A percentile compares a stretch with the other conserved stretches of the same genome.
Evolutionary conservation across 2,888 invertebrate genomes (phyloP).

Genomic region (Polietes domitor): DNA sequence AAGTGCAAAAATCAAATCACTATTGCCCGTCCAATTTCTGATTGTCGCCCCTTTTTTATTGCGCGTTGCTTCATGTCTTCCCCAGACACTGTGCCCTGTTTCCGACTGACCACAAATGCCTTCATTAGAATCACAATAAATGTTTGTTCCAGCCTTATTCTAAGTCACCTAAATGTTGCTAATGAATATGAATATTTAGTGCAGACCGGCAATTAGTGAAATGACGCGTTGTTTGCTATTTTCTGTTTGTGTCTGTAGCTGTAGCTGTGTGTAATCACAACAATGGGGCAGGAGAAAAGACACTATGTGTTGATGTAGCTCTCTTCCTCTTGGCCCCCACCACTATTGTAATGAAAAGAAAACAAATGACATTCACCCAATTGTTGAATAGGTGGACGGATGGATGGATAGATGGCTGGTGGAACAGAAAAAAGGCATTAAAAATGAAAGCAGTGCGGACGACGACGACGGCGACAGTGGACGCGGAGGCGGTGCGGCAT

Average conservation of each 20-base stretch:
- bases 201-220: constrained; percentile 26
- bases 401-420: not conserved
- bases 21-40: too few species aligned
- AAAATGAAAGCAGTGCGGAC: constrained; percentile 61
- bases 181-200: constrained; percentile 46
- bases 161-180: constrained; percentile 33
- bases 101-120: constrained; percentile 6
- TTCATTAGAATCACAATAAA: constrained; percentile 25
- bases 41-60: too few species aligned
- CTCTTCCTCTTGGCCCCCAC: too few species aligned
- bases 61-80: not conserved
- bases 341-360: constrained; percentile 34
- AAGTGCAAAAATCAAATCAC: too few species aligned
- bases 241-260: not conserved
- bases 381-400: constrained; percentile 44
- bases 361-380: constrained; percentile 66
- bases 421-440: constrained; percentile 48
- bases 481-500: constrained; percentile 5
- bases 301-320: not conserved
- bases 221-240: not conserved
- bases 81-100: constrained; percentile 16
- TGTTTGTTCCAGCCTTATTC: not conserved
- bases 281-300: not conserved
- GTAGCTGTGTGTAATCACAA: not conserved
- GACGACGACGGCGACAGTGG: not conserved